Percentiles rank a stretch among this genome's conserved stretches.
These are phyloP conservation scores for Arenicola marina DNA, from an alignment of 2,888 invertebrate species.

Conservation along the genomic window DNA sequence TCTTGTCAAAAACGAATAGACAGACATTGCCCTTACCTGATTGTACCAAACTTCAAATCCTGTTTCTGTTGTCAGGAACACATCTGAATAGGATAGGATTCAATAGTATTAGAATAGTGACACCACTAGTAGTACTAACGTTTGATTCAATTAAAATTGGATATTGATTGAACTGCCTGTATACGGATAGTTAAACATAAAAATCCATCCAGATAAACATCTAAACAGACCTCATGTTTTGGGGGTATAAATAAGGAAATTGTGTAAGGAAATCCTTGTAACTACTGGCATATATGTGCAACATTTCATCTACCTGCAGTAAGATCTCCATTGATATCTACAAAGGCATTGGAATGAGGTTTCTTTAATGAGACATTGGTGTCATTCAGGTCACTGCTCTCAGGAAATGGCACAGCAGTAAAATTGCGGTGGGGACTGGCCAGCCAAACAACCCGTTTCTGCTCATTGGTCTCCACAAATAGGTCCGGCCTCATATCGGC, in stretches of 20 bases:
- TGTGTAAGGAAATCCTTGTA: too few species aligned
- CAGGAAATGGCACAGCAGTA: background rate
- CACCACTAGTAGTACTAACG: too few species aligned
- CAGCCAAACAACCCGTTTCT: constrained; percentile 2
- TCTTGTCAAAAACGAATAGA: background rate
- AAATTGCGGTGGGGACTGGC: background rate
- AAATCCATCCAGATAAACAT: constrained; percentile 2
- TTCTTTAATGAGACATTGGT: background rate
- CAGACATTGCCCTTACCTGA: constrained; percentile 1
- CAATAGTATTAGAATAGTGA: background rate
- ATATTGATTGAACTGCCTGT: too few species aligned
- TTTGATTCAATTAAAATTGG: too few species aligned
- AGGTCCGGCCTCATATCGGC: constrained; percentile 23
- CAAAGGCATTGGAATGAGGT: constrained; percentile 13
- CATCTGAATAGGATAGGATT: constrained; percentile 10
- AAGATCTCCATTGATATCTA: constrained; percentile 14
- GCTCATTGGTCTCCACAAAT: constrained; percentile 6
- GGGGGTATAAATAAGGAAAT: too few species aligned
- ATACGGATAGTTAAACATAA: too few species aligned
- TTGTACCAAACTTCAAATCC: constrained; percentile 16
- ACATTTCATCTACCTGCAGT: background rate
- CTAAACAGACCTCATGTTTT: too few species aligned
- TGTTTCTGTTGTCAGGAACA: constrained; percentile 7
- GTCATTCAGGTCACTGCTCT: background rate
- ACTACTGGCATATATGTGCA: background rate